phyloP scores from a whole-genome alignment of 1,140 invertebrate genomes.

The Drosophila insularis region DNA sequence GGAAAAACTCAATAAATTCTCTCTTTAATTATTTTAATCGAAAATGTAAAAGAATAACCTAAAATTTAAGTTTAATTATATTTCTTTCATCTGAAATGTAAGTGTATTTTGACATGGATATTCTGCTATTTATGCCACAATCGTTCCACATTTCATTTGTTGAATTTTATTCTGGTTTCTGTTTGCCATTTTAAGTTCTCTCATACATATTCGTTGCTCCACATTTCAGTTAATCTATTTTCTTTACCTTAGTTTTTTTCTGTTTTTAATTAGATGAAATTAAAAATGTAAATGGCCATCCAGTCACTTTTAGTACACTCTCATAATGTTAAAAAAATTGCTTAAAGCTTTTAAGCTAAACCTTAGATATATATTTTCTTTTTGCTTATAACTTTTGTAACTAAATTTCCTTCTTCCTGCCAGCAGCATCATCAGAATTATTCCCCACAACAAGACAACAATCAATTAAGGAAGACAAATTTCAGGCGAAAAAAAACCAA shows the following conservation, averaged over 20 bases:
- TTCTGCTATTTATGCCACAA: not conserved
- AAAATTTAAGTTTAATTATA: too few relatives aligned
- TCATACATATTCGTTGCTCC: constrained; percentile 2
- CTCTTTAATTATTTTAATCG: not conserved
- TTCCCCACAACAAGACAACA: not conserved
- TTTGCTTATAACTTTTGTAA: not conserved
- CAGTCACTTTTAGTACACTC: not conserved
- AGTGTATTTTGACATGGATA: not conserved
- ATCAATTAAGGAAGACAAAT: constrained; percentile 1
- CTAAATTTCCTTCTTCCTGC: not conserved
- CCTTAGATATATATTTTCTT: not conserved
- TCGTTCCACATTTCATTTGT: not conserved
- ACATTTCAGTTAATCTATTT: constrained; percentile 24
- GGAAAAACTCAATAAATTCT: not conserved
- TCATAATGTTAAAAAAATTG: constrained; percentile 29
- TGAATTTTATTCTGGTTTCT: not conserved
- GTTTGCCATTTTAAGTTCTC: not conserved
- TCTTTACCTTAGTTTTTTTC: constrained; percentile 27
- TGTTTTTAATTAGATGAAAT: constrained; percentile 62
- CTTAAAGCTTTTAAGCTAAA: not conserved
- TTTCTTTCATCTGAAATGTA: too few relatives aligned
- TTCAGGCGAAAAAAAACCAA: not conserved
- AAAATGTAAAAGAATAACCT: too few relatives aligned
- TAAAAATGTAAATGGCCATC: constrained; percentile 53
- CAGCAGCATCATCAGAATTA: not conserved